phyloP scores from a whole-genome alignment of 2,888 invertebrate genomes.

The Drosophila prolongata region DNA sequence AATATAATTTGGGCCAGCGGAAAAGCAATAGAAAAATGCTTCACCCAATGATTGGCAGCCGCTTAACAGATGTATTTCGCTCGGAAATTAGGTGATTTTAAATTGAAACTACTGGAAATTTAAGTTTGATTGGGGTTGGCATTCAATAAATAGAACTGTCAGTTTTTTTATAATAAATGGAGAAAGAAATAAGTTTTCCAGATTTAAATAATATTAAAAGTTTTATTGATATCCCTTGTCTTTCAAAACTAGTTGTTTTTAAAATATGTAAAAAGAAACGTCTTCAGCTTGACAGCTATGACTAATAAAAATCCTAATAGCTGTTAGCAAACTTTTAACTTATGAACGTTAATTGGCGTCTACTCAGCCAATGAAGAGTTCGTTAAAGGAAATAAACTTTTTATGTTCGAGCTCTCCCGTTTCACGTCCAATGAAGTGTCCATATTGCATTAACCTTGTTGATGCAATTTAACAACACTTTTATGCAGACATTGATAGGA shows the following conservation, averaged over 20 bases:
- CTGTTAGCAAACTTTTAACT: conserved; percentile 3
- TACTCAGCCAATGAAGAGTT: background rate
- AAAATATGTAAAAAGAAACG: background rate
- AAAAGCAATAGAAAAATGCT: conserved; percentile 20
- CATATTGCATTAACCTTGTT: conserved; percentile 25
- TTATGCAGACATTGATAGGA: conserved; percentile 50
- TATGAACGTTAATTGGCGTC: conserved; percentile 7
- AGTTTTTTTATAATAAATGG: background rate
- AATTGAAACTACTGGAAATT: background rate
- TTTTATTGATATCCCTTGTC: too few species aligned
- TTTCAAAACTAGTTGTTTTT: too few species aligned
- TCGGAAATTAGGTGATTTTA: conserved; percentile 18
- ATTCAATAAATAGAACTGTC: background rate
- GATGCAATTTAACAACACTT: conserved; percentile 47
- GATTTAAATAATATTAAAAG: background rate
- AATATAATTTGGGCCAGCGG: conserved; percentile 40
- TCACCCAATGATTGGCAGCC: conserved; percentile 18
- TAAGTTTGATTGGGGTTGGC: conserved; percentile 1
- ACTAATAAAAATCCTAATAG: conserved; percentile 4
- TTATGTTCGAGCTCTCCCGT: conserved; percentile 2
- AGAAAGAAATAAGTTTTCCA: background rate
- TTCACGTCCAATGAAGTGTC: background rate
- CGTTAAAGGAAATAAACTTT: conserved; percentile 13
- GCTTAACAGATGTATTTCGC: conserved; percentile 30
- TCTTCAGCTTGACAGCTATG: background rate